Evolutionary conservation across 1,140 invertebrate genomes (phyloP), one percentile per base, ranked within the genome.

Genomic region (Thaumetopoea pityocampa): DNA sequence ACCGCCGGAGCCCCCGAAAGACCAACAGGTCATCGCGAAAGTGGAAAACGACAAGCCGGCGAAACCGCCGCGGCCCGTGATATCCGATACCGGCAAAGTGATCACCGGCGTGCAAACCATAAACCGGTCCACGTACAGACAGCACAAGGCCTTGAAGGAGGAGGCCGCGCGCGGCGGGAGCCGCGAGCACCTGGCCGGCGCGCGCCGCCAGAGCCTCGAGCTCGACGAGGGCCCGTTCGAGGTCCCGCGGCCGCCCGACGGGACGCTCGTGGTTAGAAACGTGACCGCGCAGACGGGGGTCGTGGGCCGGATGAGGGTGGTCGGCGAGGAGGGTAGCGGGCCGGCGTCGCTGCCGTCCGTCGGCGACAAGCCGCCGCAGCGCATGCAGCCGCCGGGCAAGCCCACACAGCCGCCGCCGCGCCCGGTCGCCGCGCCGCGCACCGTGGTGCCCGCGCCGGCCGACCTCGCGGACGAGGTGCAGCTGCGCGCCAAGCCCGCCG

Each of bases 401-500:
- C 64, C 67, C 4, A 17, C 46, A 2, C 68, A 67, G 47, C 70
- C 68, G 16, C 69, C 67, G 48, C 69, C 73, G n/a, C 56, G 67
- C 14, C 87, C 87, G 1, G 71, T 88, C 2, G 88, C 88, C n/a
- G 85, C 88, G 3, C 88, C 88, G 14, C 78, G 88, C 57, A 88
- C 69, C 18, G 69, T 88, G 49, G 54, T 83, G 16, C 66, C 71
- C 1, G 50, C 59, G 16, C 15, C 54, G 5, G 48, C 20, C 2
- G 70, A 69, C 4, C 2, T 15, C 17, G 51, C 32, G 14, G 47
- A 14, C 11, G 74, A 85, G 10, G 73, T 86, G 17, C 60, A 66
- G 38, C 50, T 85, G 27, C 64, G 85, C 5, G 77, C 84, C 62
- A 92, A 92, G 73, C 92, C 92, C 3, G 89, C 89, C 2, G 88